phyloP scores from a whole-genome alignment of 2,113 vertebrate genomes.

The Urocitellus parryii region DNA sequence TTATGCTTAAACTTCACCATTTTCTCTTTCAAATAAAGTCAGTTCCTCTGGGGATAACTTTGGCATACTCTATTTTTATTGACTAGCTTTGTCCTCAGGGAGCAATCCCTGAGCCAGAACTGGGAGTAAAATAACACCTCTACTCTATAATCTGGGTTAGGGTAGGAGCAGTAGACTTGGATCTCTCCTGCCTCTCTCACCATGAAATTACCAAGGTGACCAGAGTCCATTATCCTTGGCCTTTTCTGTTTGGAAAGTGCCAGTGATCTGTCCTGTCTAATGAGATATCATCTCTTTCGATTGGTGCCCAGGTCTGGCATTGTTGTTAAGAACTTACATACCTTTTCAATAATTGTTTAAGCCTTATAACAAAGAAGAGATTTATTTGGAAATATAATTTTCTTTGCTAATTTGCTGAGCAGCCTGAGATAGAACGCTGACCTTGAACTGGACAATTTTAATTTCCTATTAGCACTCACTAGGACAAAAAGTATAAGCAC shows the following conservation, averaged over 20 bases:
- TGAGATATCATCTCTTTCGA: neutral
- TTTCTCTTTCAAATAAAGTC: neutral
- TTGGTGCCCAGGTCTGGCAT: neutral
- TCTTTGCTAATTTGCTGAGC: neutral
- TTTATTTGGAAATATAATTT: neutral
- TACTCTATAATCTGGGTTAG: neutral
- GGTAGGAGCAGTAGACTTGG: neutral
- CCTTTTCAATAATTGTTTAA: neutral
- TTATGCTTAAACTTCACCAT: neutral
- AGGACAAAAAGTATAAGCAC: neutral
- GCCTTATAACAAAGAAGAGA: conserved; percentile 1
- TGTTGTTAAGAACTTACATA: conserved; percentile 10
- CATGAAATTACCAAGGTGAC: neutral
- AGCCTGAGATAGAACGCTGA: neutral
- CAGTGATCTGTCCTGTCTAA: neutral
- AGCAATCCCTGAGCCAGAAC: neutral
- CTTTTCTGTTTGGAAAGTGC: neutral
- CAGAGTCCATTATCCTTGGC: neutral
- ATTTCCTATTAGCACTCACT: neutral
- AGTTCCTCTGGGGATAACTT: neutral
- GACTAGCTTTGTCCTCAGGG: neutral
- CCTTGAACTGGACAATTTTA: neutral
- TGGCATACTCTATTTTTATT: neutral
- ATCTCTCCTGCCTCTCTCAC: neutral
- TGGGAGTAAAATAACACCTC: neutral